These are phyloP conservation scores for Cyprinodon diabolis DNA, from an alignment of 2,797 vertebrate species.

Conservation along the genomic window DNA sequence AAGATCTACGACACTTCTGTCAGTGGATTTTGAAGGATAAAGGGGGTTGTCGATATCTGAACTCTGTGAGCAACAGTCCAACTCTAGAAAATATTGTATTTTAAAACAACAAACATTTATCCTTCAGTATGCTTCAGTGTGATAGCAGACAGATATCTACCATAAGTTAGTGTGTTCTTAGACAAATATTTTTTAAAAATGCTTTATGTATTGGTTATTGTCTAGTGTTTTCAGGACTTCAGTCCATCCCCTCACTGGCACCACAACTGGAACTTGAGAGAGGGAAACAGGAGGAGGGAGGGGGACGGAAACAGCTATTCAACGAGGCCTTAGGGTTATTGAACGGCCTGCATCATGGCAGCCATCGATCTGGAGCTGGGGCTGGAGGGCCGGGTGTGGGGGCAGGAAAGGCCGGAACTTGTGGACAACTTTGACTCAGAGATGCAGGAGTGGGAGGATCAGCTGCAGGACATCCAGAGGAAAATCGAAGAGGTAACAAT, in stretches of 20 bases:
- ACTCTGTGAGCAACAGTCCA: conserved; percentile 20
- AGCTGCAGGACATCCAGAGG: conserved; percentile 94
- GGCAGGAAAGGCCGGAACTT: conserved; percentile 87
- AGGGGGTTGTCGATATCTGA: conserved; percentile 39
- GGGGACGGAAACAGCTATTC: conserved; percentile 36
- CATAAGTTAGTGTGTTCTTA: background rate
- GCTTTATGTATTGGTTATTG: conserved; percentile 2
- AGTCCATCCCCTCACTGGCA: conserved; percentile 27
- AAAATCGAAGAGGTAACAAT: conserved; percentile 95
- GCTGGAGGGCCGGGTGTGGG: conserved; percentile 87
- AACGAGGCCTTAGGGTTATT: conserved; percentile 44
- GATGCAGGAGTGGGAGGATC: conserved; percentile 97
- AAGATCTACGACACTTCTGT: conserved; percentile 24
- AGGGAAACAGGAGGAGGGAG: conserved; percentile 59
- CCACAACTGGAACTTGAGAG: conserved; percentile 23
- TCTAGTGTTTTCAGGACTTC: conserved; percentile 54
- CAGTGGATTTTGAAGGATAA: conserved; percentile 42
- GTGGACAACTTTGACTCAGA: conserved; percentile 94
- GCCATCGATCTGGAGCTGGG: conserved; percentile 89
- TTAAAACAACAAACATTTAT: background rate
- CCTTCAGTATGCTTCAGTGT: background rate
- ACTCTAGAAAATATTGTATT: background rate
- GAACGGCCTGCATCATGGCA: conserved; percentile 68
- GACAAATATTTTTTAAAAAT: background rate
- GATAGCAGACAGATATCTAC: background rate